A percentile compares a stretch with the other conserved stretches of the same genome.
phyloP scores from a whole-genome alignment of 2,888 invertebrate species.

The Theristus sp. region DNA sequence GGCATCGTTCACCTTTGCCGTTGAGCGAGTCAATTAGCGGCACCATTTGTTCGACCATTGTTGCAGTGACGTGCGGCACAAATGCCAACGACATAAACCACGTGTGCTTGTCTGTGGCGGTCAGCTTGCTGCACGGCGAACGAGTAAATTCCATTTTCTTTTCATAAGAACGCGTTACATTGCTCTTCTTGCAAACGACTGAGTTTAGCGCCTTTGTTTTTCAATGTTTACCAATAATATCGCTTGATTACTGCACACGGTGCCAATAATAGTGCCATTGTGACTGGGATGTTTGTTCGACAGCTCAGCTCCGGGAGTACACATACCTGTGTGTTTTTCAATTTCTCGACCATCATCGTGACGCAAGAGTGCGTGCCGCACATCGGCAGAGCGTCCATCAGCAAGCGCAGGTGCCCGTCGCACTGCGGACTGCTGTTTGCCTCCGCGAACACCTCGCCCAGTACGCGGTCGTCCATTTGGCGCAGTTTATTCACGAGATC shows the following conservation, averaged over 20 bases:
- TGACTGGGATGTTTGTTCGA: too few relatives aligned
- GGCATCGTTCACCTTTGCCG: background rate
- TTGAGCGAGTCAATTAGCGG: background rate
- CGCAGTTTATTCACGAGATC: background rate
- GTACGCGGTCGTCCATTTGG: background rate
- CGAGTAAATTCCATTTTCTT: background rate
- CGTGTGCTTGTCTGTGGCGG: conserved; percentile 47
- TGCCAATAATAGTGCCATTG: too few relatives aligned
- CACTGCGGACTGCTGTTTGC: background rate
- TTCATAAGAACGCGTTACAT: background rate
- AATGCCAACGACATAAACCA: conserved; percentile 74
- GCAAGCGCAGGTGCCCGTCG: background rate
- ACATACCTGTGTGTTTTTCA: too few relatives aligned
- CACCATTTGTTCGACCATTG: conserved; percentile 32
- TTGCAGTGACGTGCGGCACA: conserved; percentile 38
- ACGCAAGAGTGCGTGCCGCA: background rate
- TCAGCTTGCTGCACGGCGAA: too few relatives aligned
- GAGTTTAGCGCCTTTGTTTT: background rate
- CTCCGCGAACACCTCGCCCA: background rate
- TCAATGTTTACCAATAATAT: too few relatives aligned
- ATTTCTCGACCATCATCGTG: background rate
- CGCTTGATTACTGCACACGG: too few relatives aligned
- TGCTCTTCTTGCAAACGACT: background rate
- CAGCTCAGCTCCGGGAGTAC: too few relatives aligned
- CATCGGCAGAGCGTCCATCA: background rate